Base-by-base conservation (phyloP, 2,888 invertebrate species). In the Pimpla rufipes region DNA sequence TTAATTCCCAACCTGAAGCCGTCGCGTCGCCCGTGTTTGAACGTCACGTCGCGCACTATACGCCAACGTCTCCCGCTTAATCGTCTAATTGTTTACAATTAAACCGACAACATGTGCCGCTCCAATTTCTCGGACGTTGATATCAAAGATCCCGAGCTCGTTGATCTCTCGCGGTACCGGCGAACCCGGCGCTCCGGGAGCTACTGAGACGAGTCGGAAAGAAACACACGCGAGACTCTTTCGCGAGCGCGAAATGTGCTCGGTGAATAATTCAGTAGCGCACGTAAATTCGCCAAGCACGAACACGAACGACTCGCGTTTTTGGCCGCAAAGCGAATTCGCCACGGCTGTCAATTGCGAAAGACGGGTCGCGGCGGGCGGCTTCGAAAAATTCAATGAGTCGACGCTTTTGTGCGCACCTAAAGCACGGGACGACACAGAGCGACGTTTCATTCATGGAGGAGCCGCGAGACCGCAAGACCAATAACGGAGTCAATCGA, bases 261-360 rank as follows among this genome's bases (percentile, higher is more conserved):
- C 3, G 45, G 74, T 78, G 81, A 82, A 82, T 78, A 78, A 82
- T 82, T 82, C 82, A 82, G 74, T 64, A 40, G 70, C 79, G 45
- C n/a, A 70, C 64, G 70, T 57, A 64, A 79, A 75, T 57, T 71
- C 29, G 74, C 37, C 21, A 82, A 78, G 59, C 73, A 47, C 21
- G 23, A 21, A 62, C 73, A 47, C 21, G 23, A 21, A 62, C 78
- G 35, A 64, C 73, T 2, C 29, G 2, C 29, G 29, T 29, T 16
- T 59, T 59, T 59, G 13, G 7, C 35, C 55, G 21, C 40, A 37
- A 47, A 42, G 35, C 0, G 35, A 71, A 82, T 82, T 68, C 66
- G 76, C 45, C 21, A 74, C 73, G 62, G 73, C 35, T 67, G 71
- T 73, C 67, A 74, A 82, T 68, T 73, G 5, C 52, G 64, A 50